Conservation (phyloP, 1,140 invertebrate species). For the Lutraria rhynchaena region DNA sequence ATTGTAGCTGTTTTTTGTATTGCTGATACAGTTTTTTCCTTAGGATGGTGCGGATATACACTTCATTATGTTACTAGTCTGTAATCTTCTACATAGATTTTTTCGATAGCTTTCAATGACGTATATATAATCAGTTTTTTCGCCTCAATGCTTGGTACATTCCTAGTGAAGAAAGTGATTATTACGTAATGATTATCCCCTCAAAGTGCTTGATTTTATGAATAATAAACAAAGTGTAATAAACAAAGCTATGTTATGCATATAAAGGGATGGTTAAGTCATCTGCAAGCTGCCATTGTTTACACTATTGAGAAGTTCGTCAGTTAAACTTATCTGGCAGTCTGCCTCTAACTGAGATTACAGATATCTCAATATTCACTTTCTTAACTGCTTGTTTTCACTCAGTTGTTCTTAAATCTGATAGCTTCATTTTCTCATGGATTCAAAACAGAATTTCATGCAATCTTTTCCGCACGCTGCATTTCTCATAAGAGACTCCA, state of each 20-base stretch:
- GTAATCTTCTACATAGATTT: too few species aligned
- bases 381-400: not conserved
- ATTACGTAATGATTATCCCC: slow-evolving; percentile 14
- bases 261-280: slow-evolving; percentile 7
- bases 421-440: slow-evolving; percentile 39
- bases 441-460: not conserved
- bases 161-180: not conserved
- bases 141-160: too few species aligned
- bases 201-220: slow-evolving; percentile 5
- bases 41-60: too few species aligned
- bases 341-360: slow-evolving; percentile 9
- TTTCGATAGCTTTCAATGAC: too few species aligned
- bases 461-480: too few species aligned
- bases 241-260: slow-evolving; percentile 16
- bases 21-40: too few species aligned
- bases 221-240: slow-evolving; percentile 15
- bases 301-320: slow-evolving; percentile 18
- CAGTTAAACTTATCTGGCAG: slow-evolving; percentile 18
- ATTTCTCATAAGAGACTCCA: too few species aligned
- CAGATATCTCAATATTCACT: not conserved
- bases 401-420: slow-evolving; percentile 1
- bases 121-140: too few species aligned
- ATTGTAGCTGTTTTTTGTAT: too few species aligned
- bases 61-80: too few species aligned
- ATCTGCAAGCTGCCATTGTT: slow-evolving; percentile 10